phyloP scores from a whole-genome alignment of 2,888 invertebrate genomes.

The Tortrix viridana region DNA sequence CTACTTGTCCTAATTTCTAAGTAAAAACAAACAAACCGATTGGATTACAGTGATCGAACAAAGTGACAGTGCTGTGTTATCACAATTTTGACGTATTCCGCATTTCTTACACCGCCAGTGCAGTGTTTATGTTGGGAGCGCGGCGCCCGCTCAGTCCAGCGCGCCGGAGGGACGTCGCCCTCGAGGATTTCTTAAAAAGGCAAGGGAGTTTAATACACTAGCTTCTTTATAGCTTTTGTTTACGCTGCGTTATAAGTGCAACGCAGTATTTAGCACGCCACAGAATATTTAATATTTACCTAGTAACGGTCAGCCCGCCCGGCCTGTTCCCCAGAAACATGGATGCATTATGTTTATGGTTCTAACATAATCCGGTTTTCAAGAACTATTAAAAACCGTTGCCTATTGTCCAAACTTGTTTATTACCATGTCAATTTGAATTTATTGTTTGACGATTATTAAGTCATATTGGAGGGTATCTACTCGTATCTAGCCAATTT shows the following conservation, averaged over 20 bases:
- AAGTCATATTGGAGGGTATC: conserved; percentile 13
- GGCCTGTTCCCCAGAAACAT: conserved; percentile 53
- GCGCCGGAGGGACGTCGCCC: conserved; percentile 80
- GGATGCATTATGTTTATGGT: conserved; percentile 42
- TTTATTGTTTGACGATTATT: neutral
- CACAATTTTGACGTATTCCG: conserved; percentile 46
- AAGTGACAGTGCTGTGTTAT: conserved; percentile 69
- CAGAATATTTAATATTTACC: conserved; percentile 47
- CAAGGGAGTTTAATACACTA: conserved; percentile 45
- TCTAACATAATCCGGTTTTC: conserved; percentile 22
- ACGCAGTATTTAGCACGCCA: conserved; percentile 38
- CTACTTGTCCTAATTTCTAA: conserved; percentile 67
- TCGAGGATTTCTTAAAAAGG: conserved; percentile 75
- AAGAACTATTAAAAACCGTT: conserved; percentile 8
- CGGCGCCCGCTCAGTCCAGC: conserved; percentile 73
- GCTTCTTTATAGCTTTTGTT: conserved; percentile 17
- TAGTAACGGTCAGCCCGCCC: conserved; percentile 63
- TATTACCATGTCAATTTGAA: neutral
- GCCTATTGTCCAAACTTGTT: conserved; percentile 20
- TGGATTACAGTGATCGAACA: conserved; percentile 76
- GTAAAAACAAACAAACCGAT: conserved; percentile 71
- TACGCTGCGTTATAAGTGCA: conserved; percentile 39
- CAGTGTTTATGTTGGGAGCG: conserved; percentile 82
- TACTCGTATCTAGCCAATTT: too few relatives aligned
- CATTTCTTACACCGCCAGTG: conserved; percentile 73